Evolutionary conservation across 2,888 invertebrate species (phyloP).

Genomic region (Osmoderma eremita): DNA sequence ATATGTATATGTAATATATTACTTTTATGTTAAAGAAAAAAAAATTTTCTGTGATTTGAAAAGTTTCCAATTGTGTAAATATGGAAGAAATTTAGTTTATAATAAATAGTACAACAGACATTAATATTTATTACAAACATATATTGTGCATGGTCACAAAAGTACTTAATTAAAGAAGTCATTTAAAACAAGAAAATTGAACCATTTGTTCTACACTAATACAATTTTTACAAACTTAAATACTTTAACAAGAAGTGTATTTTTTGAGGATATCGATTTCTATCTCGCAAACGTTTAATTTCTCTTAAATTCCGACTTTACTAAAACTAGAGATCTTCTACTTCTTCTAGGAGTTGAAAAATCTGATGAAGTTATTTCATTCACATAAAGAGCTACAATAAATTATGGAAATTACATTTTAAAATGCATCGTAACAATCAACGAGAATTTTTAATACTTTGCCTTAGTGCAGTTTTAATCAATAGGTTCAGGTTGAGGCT

Average conservation of each 20-base stretch:
- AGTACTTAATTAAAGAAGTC: not conserved
- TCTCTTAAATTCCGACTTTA: not conserved
- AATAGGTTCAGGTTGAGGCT: too few species aligned
- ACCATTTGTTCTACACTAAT: not conserved
- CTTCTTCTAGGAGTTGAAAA: conserved; percentile 3
- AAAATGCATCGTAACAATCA: too few species aligned
- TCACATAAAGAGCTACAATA: not conserved
- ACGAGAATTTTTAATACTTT: too few species aligned
- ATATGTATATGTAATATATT: too few species aligned
- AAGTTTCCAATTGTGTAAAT: not conserved
- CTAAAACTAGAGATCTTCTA: not conserved
- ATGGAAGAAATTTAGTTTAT: not conserved
- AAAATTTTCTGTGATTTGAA: not conserved
- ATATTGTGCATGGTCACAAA: not conserved
- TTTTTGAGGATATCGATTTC: conserved; percentile 1
- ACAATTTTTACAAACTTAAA: too few species aligned
- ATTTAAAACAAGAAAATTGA: not conserved
- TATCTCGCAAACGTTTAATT: conserved; percentile 10
- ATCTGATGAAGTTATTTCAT: conserved; percentile 10
- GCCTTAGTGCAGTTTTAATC: not conserved
- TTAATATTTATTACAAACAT: not conserved
- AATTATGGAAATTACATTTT: too few species aligned
- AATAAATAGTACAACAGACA: not conserved
- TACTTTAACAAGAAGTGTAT: too few species aligned
- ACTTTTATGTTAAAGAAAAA: too few species aligned